Conservation (phyloP, 2,888 invertebrate species). For the Diplazon laetatorius region DNA sequence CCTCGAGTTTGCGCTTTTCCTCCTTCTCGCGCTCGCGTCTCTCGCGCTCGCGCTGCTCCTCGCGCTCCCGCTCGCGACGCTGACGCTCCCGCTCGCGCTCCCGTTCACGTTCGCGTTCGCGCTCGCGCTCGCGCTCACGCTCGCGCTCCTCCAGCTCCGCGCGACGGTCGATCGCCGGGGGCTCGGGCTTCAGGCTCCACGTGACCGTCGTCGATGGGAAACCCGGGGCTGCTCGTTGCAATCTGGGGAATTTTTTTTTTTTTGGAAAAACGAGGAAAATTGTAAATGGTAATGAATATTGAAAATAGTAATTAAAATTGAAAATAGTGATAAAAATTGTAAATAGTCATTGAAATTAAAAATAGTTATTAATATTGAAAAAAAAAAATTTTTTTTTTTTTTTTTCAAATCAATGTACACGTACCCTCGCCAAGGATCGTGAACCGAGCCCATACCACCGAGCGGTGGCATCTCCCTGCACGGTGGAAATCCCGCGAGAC, state of each 20-base stretch:
- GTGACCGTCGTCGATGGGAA: slow-evolving; percentile 85
- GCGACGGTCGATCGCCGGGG: slow-evolving; percentile 85
- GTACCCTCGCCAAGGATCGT: slow-evolving; percentile 89
- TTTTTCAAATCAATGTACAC: too few species aligned
- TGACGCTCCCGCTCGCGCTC: slow-evolving; percentile 86
- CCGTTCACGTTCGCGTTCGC: slow-evolving; percentile 84
- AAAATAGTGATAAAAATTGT: too few species aligned
- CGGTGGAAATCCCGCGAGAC: slow-evolving; percentile 87
- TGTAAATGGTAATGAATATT: too few species aligned
- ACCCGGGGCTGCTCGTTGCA: slow-evolving; percentile 85
- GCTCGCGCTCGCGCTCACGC: slow-evolving; percentile 83
- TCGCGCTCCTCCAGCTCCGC: slow-evolving; percentile 85
- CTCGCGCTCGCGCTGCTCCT: slow-evolving; percentile 82
- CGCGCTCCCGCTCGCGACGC: slow-evolving; percentile 81
- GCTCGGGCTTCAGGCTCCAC: slow-evolving; percentile 88
- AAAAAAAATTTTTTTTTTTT: too few species aligned
- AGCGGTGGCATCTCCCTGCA: slow-evolving; percentile 85
- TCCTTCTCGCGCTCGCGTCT: slow-evolving; percentile 83
- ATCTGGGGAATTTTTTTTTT: slow-evolving; percentile 70
- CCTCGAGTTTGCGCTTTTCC: slow-evolving; percentile 81
- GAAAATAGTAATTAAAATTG: neutral
- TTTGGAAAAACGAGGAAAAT: too few species aligned
- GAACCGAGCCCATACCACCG: slow-evolving; percentile 82
- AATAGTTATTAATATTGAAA: neutral
- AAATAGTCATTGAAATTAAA: too few species aligned